These are phyloP conservation scores for Botia kubotai DNA, from an alignment of 2,797 vertebrate genomes.

Conservation along the genomic window DNA sequence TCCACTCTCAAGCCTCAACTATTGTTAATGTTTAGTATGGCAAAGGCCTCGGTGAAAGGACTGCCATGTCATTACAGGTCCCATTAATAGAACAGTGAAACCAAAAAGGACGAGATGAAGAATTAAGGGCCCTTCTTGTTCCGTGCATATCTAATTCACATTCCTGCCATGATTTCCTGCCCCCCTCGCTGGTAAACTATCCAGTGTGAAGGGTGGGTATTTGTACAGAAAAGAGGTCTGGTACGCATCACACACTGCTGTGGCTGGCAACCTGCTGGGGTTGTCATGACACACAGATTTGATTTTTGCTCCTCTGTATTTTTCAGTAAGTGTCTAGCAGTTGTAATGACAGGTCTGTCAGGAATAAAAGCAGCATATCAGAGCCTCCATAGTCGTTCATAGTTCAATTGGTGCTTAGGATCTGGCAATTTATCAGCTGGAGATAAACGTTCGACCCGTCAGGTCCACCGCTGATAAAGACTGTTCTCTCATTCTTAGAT, in stretches of 20 bases:
- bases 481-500: neutral
- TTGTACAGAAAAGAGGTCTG: neutral
- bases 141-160: slow-evolving; percentile 50
- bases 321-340: slow-evolving; percentile 13
- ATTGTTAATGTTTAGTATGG: slow-evolving; percentile 11
- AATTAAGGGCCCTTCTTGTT: slow-evolving; percentile 15
- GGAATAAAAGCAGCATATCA: neutral
- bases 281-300: slow-evolving; percentile 18
- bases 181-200: slow-evolving; percentile 41
- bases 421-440: slow-evolving; percentile 26
- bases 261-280: neutral
- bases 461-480: slow-evolving; percentile 31
- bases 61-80: neutral
- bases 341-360: slow-evolving; percentile 28
- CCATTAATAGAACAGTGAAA: neutral
- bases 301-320: neutral
- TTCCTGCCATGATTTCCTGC: slow-evolving; percentile 43
- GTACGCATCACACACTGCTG: neutral
- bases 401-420: slow-evolving; percentile 7
- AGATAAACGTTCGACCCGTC: neutral
- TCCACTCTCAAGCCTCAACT: neutral
- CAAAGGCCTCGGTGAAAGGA: neutral
- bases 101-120: slow-evolving; percentile 10
- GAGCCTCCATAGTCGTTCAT: slow-evolving; percentile 4
- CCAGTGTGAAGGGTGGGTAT: slow-evolving; percentile 1